phyloP scores from a whole-genome alignment of 2,797 vertebrate species.

The Cuculus canorus region DNA sequence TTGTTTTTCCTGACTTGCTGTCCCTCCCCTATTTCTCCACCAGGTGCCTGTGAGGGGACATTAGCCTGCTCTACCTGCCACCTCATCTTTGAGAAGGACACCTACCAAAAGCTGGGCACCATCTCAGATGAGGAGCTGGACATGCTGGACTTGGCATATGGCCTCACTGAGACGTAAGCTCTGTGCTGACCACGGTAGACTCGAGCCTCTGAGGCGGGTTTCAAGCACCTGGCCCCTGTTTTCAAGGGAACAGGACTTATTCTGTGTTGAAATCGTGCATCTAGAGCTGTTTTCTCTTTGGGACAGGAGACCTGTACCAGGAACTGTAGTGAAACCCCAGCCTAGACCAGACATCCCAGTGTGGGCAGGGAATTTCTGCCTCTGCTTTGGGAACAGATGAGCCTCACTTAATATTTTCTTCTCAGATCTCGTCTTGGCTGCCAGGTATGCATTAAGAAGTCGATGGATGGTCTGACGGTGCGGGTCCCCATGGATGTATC shows the following conservation, averaged over 20 bases:
- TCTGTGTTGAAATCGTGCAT: not conserved
- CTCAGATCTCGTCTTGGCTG: constrained; percentile 81
- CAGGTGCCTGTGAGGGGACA: constrained; percentile 81
- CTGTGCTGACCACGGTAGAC: accelerated
- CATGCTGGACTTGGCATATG: constrained; percentile 82
- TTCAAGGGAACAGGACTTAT: not conserved
- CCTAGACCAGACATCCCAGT: not conserved
- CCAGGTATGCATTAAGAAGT: constrained; percentile 77
- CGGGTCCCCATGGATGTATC: constrained; percentile 72
- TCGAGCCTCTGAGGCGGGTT: not conserved
- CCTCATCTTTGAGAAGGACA: constrained; percentile 77
- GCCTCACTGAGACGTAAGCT: constrained; percentile 79
- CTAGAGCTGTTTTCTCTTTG: not conserved
- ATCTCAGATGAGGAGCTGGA: constrained; percentile 80
- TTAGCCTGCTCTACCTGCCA: constrained; percentile 83
- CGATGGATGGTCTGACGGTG: constrained; percentile 78
- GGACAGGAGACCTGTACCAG: not conserved
- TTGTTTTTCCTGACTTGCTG: not conserved
- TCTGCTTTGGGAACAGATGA: not conserved
- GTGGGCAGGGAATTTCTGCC: not conserved
- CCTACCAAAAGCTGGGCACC: constrained; percentile 72
- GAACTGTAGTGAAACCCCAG: not conserved
- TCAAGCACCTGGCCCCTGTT: not conserved
- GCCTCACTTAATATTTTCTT: not conserved
- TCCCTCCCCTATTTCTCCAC: not conserved